Percentiles rank a stretch among this genome's conserved stretches.
These are phyloP conservation scores for Myrmecophaga tridactyla DNA, from an alignment of 2,113 vertebrate genomes.

Conservation along the genomic window DNA sequence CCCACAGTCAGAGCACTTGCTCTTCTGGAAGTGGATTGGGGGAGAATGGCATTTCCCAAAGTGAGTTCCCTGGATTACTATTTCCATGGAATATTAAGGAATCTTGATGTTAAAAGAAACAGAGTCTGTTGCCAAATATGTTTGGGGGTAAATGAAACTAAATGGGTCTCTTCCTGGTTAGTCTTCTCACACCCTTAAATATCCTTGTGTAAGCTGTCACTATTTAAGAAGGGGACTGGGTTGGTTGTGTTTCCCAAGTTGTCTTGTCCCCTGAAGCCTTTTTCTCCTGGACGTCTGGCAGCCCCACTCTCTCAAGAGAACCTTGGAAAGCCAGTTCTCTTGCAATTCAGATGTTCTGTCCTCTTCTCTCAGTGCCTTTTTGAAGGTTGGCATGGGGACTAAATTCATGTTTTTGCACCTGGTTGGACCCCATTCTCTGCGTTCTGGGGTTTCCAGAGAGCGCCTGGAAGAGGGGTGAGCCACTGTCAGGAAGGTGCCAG, in stretches of 20 bases:
- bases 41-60: background rate
- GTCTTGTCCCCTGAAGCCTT: background rate
- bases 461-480: background rate
- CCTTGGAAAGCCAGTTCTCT: background rate
- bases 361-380: background rate
- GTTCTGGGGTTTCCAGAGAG: background rate
- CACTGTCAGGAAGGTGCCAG: background rate
- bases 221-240: background rate
- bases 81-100: background rate
- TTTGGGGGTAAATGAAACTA: background rate
- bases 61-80: background rate
- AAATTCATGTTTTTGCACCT: background rate
- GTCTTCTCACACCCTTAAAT: background rate
- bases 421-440: background rate
- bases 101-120: background rate
- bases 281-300: background rate
- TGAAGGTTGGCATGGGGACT: fast-evolving
- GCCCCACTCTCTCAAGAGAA: background rate
- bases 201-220: background rate
- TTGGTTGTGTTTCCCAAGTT: background rate
- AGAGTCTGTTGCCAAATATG: background rate
- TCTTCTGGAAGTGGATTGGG: background rate
- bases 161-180: fast-evolving
- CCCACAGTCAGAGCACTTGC: background rate
- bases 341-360: background rate